Evolutionary conservation across 53 echinoderm and acorn worm genomes (phyloP), one percentile per base, ranked within the genome.

Genomic region (Stichopus horrens): DNA sequence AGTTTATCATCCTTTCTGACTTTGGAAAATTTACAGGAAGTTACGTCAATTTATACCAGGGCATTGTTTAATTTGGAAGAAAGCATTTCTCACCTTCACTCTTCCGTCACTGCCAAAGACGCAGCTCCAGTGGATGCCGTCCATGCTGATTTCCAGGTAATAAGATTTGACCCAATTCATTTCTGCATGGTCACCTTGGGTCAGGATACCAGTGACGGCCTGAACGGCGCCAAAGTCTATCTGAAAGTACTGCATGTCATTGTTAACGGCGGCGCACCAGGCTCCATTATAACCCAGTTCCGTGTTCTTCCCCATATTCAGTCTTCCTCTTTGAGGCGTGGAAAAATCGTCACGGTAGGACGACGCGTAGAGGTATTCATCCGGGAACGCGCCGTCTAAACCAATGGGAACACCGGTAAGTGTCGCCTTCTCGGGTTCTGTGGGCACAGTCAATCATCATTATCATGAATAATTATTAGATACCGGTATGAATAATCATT

Each of bases 71-170:
- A 2, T 9, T 76, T 76, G 37, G 37, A 37, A 37, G 37, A 2
- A 37, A 37, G 63, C 9, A 52, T 4, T 11, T 52, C 87, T 56
- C 19, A 92, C 92, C 90, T 92, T 92, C 53, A 87, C 75, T 58
- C 89, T 79, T 20, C 92, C 74, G 67, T 92, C 87, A 55, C 75
- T 80, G 7, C 87, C 88, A 81, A 92, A 55, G 14, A 92, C 18
- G 14, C 92, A 92, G 53, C 52, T 18, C 92, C 87, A 89, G 2
- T 87, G 75, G 13, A 79, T 57, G n/a, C 59, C 74, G 14, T 92
- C 92, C 56, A 71, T 58, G 23, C 86, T 89, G 55, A 89, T 58
- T 56, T 92, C 77, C 51, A 92, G 63, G 74, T 59, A 87, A 55
- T 87, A 92, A 23, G 67, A 8, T 21, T 21, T 74, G 8, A 92